These are phyloP conservation scores for Moxostoma hubbsi DNA, from an alignment of 2,797 vertebrate genomes.

Conservation along the genomic window DNA sequence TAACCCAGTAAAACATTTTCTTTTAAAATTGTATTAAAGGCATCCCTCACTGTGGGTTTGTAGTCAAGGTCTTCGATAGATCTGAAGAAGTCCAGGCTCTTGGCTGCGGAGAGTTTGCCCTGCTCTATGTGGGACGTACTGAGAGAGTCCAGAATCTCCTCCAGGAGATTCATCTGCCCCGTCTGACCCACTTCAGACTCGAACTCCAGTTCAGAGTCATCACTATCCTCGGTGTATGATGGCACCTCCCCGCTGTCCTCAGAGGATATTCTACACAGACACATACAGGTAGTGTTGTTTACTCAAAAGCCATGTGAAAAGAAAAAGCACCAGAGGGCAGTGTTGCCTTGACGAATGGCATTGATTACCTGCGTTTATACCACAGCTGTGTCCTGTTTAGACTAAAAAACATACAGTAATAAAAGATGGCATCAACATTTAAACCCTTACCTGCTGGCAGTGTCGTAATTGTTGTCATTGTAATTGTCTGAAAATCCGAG, in stretches of 20 bases:
- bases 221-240: conserved; percentile 88
- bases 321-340: conserved; percentile 77
- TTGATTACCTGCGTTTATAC: not conserved
- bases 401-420: not conserved
- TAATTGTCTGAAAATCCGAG: conserved; percentile 70
- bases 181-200: conserved; percentile 74
- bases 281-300: not conserved
- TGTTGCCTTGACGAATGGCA: conserved; percentile 64
- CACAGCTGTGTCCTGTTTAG: not conserved
- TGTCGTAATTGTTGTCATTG: conserved; percentile 85
- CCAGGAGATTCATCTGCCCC: conserved; percentile 94
- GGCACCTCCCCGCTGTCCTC: conserved; percentile 91
- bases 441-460: conserved; percentile 88
- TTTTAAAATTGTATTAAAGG: too few relatives aligned
- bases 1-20: not conserved
- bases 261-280: conserved; percentile 84
- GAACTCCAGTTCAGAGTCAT: conserved; percentile 82
- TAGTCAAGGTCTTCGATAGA: conserved; percentile 92
- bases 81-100: conserved; percentile 94
- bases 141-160: conserved; percentile 93
- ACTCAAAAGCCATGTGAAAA: not conserved
- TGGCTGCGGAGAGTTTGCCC: conserved; percentile 88
- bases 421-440: not conserved
- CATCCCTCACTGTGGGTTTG: conserved; percentile 74
- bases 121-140: conserved; percentile 88